A percentile compares a stretch with the other conserved stretches of the same genome.
Evolutionary conservation across 1,140 invertebrate genomes (phyloP).

Genomic region (Dendrolimus punctatus): DNA sequence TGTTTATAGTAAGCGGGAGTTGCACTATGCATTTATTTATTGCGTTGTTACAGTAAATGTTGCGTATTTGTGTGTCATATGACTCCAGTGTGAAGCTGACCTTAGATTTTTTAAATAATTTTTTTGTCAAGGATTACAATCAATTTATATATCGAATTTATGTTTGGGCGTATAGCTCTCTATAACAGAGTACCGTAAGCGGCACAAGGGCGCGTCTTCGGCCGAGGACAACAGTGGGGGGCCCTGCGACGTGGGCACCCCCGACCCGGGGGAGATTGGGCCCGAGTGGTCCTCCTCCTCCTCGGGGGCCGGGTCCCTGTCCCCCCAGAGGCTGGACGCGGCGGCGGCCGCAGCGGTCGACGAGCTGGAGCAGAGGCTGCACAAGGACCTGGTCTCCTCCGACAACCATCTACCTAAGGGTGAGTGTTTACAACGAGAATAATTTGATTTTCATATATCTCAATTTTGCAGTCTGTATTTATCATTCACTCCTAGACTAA

Average conservation of each 20-base stretch:
- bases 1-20: too few relatives aligned
- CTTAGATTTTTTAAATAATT: too few relatives aligned
- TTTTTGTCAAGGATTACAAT: too few relatives aligned
- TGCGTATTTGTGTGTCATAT: too few relatives aligned
- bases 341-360: slow-evolving; percentile 49
- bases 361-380: slow-evolving; percentile 56
- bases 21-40: too few relatives aligned
- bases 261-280: slow-evolving; percentile 4
- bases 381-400: slow-evolving; percentile 30
- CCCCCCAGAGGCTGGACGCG: slow-evolving; percentile 48
- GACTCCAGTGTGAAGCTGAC: too few relatives aligned
- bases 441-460: too few relatives aligned
- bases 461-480: too few relatives aligned
- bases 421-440: slow-evolving; percentile 7
- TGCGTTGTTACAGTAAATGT: too few relatives aligned
- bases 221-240: slow-evolving; percentile 17
- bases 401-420: slow-evolving; percentile 40
- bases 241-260: slow-evolving; percentile 15
- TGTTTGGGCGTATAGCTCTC: slow-evolving; percentile 42
- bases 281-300: slow-evolving; percentile 40
- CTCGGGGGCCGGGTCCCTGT: slow-evolving; percentile 36
- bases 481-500: too few relatives aligned
- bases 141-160: too few relatives aligned
- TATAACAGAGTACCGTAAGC: slow-evolving; percentile 66
- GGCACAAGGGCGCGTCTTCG: slow-evolving; percentile 32